Evolutionary conservation across 2,113 vertebrate species (phyloP).

Genomic region (Cyanoliseus patagonus): DNA sequence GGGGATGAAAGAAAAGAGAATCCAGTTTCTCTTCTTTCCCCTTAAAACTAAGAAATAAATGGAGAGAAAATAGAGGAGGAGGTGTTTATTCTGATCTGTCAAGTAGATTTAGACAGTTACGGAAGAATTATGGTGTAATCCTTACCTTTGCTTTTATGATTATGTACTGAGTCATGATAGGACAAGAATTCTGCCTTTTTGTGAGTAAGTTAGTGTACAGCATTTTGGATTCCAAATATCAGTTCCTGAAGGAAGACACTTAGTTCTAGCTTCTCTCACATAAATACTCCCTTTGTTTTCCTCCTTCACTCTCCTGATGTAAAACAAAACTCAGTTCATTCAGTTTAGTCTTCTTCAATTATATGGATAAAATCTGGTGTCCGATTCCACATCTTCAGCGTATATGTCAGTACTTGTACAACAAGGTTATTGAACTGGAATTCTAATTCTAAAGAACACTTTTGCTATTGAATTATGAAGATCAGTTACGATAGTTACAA

Average conservation of each 20-base stretch:
- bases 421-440: constrained; percentile 18
- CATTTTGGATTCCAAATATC: background rate
- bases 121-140: background rate
- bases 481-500: background rate
- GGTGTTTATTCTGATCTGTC: background rate
- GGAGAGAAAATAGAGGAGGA: background rate
- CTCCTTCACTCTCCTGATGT: background rate
- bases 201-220: background rate
- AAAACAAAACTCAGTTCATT: background rate
- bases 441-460: background rate
- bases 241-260: background rate
- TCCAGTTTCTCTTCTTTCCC: background rate
- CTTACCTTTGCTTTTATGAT: background rate
- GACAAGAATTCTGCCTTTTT: background rate
- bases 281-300: background rate
- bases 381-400: background rate
- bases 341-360: background rate
- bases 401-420: background rate
- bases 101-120: background rate
- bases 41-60: background rate
- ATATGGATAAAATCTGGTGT: background rate
- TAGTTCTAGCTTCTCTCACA: background rate
- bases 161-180: background rate
- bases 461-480: background rate
- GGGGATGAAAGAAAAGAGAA: background rate